Conservation (phyloP, 2,113 vertebrate genomes). For the Cavia aperea region DNA sequence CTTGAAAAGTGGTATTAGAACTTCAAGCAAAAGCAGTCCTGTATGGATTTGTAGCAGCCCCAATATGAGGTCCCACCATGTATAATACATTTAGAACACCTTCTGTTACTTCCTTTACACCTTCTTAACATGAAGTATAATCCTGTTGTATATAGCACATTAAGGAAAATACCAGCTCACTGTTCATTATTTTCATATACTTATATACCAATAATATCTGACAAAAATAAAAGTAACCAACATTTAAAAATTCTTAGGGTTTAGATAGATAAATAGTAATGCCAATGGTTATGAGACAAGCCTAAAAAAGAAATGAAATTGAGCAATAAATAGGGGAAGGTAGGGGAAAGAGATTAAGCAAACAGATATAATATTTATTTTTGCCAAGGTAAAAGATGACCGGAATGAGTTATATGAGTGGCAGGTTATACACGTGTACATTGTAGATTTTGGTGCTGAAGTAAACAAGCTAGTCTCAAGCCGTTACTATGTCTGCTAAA, state of each 20-base stretch:
- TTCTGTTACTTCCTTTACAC: not conserved
- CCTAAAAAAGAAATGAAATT: not conserved
- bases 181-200: constrained; percentile 12
- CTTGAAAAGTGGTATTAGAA: constrained; percentile 47
- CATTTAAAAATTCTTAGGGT: not conserved
- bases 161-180: not conserved
- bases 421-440: not conserved
- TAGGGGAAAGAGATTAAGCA: not conserved
- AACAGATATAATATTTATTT: not conserved
- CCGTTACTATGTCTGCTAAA: not conserved
- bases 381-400: constrained; percentile 2
- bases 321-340: not conserved
- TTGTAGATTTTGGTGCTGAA: not conserved
- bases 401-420: not conserved
- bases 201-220: not conserved
- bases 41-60: not conserved
- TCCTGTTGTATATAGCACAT: not conserved
- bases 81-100: not conserved
- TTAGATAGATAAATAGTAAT: not conserved
- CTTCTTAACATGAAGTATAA: not conserved
- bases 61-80: not conserved
- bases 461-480: constrained; percentile 21
- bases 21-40: constrained; percentile 33
- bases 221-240: not conserved
- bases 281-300: not conserved